A percentile compares a stretch with the other conserved stretches of the same genome.
These are phyloP conservation scores for Periparus ater DNA, from an alignment of 2,797 vertebrate genomes.

Conservation along the genomic window DNA sequence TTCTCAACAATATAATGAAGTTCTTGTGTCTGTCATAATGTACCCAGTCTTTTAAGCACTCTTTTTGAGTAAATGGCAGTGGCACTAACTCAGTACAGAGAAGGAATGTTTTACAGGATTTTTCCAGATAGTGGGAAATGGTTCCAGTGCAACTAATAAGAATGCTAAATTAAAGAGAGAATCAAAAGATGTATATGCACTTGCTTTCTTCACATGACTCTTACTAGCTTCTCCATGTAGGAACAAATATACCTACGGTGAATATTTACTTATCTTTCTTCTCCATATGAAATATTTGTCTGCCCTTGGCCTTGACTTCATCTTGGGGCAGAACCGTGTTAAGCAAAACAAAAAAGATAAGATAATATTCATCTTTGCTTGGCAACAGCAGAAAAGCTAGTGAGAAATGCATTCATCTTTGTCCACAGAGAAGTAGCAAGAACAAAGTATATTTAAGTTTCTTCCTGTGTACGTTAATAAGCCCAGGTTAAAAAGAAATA, in stretches of 20 bases:
- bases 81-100: background rate
- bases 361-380: slow-evolving; percentile 1
- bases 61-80: slow-evolving; percentile 5
- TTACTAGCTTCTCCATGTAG: background rate
- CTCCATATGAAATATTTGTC: background rate
- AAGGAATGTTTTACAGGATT: background rate
- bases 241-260: background rate
- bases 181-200: background rate
- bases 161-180: background rate
- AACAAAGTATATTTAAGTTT: background rate
- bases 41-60: slow-evolving; percentile 1
- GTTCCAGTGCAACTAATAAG: background rate
- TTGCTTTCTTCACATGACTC: slow-evolving; percentile 15
- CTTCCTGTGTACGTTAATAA: background rate
- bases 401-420: slow-evolving; percentile 2
- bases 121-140: background rate
- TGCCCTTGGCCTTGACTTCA: slow-evolving; percentile 33
- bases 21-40: slow-evolving; percentile 43
- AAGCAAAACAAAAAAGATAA: slow-evolving; percentile 24
- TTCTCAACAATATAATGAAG: slow-evolving; percentile 37
- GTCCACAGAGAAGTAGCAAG: background rate
- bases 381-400: background rate
- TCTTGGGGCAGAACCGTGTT: slow-evolving; percentile 11
- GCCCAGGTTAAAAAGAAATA: background rate
- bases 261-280: slow-evolving; percentile 47